Evolutionary conservation across 2,113 vertebrate species (phyloP), one percentile per base, ranked within the genome.

Genomic region (Ptilorrhoa leucosticta): DNA sequence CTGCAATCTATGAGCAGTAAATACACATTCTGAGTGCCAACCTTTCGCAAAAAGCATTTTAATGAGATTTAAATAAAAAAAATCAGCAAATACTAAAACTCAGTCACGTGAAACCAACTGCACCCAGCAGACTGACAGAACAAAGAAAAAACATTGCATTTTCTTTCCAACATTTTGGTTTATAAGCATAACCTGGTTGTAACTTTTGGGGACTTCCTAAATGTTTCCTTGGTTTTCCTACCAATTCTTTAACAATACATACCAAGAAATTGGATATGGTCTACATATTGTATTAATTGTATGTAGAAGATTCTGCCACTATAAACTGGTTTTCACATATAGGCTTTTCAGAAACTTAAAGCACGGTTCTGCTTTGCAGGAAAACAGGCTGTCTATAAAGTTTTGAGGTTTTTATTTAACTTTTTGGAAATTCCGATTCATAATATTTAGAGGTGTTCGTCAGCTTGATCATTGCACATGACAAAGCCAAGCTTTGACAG

Each of bases 171-270:
- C 15, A 57, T 76, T 78, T 91, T 81, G 31, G 58, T 91, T 96
- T 94, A 90, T 60, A 91, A 96, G 75, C 45, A 77, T 93, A 95
- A 96, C 28, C 78, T 86, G 81, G 40, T 73, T 95, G 83, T 87
- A 96, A 93, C 80, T 96, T 95, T 44, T 85, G 79, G 76, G 76
- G 89, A 80, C 26, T 93, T 89, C 91, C 80, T 88, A 93, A 95
- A 95, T 1, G 6, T 90, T 94, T 95, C 87, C 87, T 96, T 2
- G 2, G 17, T 81, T 93, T 97, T 93, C 60, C 91, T 91, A 75
- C 75, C 70, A 92, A 42, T 58, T 80, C 73, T 89, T 81, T 84
- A 93, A 94, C 50, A 97, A 33, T 21, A 90, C 17, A 50, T 47
- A 90, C 69, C 65, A 35, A 92, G 93, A 98, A 96, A 97, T 0